These are phyloP conservation scores for Drosophila ohnishii DNA, from an alignment of 1,140 invertebrate genomes.

Conservation along the genomic window DNA sequence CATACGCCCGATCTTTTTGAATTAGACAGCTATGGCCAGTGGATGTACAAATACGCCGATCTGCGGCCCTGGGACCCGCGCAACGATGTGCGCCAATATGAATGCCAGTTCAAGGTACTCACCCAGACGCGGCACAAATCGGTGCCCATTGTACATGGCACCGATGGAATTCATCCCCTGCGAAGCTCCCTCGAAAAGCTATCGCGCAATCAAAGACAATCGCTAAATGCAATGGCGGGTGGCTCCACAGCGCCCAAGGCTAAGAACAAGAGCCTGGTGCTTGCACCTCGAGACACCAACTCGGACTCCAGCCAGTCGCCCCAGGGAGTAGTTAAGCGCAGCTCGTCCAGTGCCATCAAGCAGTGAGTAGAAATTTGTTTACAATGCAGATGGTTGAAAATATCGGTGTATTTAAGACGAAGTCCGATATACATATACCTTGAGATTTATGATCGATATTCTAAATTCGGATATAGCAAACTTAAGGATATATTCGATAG, in stretches of 20 bases:
- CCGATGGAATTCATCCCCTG: slow-evolving; percentile 84
- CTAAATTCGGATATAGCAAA: neutral
- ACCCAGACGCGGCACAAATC: slow-evolving; percentile 90
- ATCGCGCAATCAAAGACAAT: slow-evolving; percentile 23
- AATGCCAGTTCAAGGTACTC: slow-evolving; percentile 88
- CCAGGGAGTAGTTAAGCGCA: slow-evolving; percentile 59
- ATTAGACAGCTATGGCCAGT: slow-evolving; percentile 85
- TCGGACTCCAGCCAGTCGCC: slow-evolving; percentile 80
- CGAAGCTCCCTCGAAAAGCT: slow-evolving; percentile 21
- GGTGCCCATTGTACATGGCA: slow-evolving; percentile 85
- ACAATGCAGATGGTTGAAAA: neutral
- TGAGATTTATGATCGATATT: neutral
- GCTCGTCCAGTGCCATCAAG: slow-evolving; percentile 44
- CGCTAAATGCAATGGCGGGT: slow-evolving; percentile 2
- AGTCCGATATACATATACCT: neutral
- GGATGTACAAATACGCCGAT: slow-evolving; percentile 91
- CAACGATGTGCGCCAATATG: slow-evolving; percentile 92
- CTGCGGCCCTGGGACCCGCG: slow-evolving; percentile 91
- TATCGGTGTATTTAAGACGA: neutral
- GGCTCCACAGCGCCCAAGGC: slow-evolving; percentile 31
- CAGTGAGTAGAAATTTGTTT: slow-evolving; percentile 40
- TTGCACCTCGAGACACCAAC: slow-evolving; percentile 66
- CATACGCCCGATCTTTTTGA: slow-evolving; percentile 90
- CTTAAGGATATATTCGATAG: no score
- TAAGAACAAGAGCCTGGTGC: slow-evolving; percentile 59